phyloP scores from a whole-genome alignment of 2,797 vertebrate species.

The Sebastiscus albofasciatus region DNA sequence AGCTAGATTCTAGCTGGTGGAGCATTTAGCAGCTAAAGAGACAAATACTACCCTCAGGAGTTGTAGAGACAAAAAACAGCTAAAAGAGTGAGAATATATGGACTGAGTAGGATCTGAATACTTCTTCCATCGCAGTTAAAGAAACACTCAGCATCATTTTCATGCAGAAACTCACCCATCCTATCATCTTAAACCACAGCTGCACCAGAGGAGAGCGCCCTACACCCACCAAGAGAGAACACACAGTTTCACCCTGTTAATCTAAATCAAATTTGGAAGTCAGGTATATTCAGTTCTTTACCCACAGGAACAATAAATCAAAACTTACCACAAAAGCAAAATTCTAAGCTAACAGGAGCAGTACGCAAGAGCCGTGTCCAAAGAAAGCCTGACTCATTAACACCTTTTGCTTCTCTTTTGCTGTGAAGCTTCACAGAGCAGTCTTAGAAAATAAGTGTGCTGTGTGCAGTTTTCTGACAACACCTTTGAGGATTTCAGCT shows the following conservation, averaged over 20 bases:
- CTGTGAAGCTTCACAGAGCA: conserved; percentile 22
- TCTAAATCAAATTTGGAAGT: not conserved
- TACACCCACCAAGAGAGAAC: not conserved
- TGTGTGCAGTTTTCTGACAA: conserved; percentile 40
- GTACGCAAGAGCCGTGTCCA: conserved; percentile 26
- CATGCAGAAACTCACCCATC: not conserved
- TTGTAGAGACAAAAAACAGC: not conserved
- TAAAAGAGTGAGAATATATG: not conserved
- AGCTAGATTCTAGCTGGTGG: not conserved
- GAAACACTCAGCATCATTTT: not conserved
- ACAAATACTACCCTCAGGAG: not conserved
- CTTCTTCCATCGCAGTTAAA: not conserved
- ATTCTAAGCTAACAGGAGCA: not conserved
- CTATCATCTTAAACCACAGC: not conserved
- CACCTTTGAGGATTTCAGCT: conserved; percentile 28
- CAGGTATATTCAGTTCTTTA: not conserved
- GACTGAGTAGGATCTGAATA: not conserved
- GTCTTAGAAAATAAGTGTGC: conserved; percentile 28
- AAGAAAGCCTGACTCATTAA: conserved; percentile 43
- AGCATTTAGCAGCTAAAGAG: not conserved
- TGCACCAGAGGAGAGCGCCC: not conserved
- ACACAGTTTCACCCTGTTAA: not conserved
- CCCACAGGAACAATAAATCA: conserved; percentile 19
- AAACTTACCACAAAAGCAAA: conserved; percentile 14
- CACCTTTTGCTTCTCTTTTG: conserved; percentile 26